Evolutionary conservation across 2,888 invertebrate genomes (phyloP), one percentile per base, ranked within the genome.

Genomic region (Melipona beecheii): DNA sequence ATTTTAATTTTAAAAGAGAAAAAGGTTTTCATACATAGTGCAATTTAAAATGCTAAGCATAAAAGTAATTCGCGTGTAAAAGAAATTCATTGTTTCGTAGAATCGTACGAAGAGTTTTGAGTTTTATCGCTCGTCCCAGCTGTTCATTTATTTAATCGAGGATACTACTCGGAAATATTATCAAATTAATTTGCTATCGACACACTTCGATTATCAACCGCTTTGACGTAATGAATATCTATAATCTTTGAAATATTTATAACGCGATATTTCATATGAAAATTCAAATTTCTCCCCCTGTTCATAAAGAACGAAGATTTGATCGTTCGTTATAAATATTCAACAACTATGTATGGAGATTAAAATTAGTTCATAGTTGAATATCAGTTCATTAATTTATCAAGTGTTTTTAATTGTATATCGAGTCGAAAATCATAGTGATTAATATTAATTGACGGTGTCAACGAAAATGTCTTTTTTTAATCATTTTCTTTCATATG

Each of bases 241-340:
- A 58, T 58, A 58, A 52, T 27, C 19, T 24, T 27, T 43, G 65
- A 24, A 58, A n/a, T 58, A 15, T n/a, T 15, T 58, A 58, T 58
- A 58, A 58, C 24, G n/a, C 15, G n/a, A 58, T 58, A 58, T 58
- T 58, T 58, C n/a, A 58, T 58, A 15, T 58, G 56, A 58, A 58
- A 54, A 31, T 43, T 58, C 58, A 43, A 43, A 43, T 43, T 15
- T 5, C 15, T n/a, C n/a, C 56, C 56, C 36, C 43, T 43, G 43
- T 15, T 58, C 24, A 58, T n/a, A 58, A 27, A 21, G 52, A 54
- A 24, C 24, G 11, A 11, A 17, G 50, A n/a, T 68, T 49, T 17
- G n/a, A 49, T 56, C n/a, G n/a, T n/a, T 58, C n/a, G n/a, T 58
- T 58, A 58, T 58, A 58, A 58, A 58, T 58, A 58, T 58, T 58